A percentile compares a stretch with the other conserved stretches of the same genome.
Conservation (phyloP, 2,888 invertebrate species). For the Neuroscelio doddi region DNA sequence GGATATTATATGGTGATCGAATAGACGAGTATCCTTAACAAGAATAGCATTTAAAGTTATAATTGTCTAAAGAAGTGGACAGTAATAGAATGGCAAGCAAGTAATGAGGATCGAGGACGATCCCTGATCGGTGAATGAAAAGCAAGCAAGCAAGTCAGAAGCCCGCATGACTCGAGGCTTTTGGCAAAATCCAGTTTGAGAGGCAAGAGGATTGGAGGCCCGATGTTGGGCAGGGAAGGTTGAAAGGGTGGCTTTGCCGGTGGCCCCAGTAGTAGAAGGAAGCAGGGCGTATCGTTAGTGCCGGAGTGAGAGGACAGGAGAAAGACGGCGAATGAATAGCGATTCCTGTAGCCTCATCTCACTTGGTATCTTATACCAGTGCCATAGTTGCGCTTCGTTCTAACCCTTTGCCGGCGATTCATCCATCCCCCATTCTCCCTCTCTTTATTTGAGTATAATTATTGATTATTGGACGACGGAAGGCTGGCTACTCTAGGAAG, state of each 20-base stretch:
- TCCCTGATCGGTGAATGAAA: constrained; percentile 58
- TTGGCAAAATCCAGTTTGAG: constrained; percentile 51
- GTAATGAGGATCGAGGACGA: constrained; percentile 12
- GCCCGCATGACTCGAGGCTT: constrained; percentile 59
- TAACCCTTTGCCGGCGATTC: constrained; percentile 68
- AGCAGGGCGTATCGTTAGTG: constrained; percentile 50
- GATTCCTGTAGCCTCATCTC: constrained; percentile 51
- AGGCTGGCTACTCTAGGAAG: constrained; percentile 68
- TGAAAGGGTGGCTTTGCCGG: constrained; percentile 56
- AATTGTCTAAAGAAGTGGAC: too few species aligned
- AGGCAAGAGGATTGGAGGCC: constrained; percentile 27
- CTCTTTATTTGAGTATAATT: constrained; percentile 78
- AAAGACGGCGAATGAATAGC: constrained; percentile 24
- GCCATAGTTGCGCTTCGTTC: constrained; percentile 57
- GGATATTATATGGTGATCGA: too few species aligned
- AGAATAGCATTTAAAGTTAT: neutral
- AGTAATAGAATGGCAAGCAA: too few species aligned
- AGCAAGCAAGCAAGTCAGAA: constrained; percentile 60
- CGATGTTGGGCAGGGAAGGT: constrained; percentile 47
- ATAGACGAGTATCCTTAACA: constrained; percentile 4
- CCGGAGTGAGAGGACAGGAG: constrained; percentile 16
- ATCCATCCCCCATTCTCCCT: constrained; percentile 66
- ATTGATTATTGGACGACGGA: constrained; percentile 76
- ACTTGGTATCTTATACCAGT: constrained; percentile 63
- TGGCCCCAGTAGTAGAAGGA: constrained; percentile 48